Conservation (phyloP, 2,797 vertebrate species). For the Pangasius mekongensis region DNA sequence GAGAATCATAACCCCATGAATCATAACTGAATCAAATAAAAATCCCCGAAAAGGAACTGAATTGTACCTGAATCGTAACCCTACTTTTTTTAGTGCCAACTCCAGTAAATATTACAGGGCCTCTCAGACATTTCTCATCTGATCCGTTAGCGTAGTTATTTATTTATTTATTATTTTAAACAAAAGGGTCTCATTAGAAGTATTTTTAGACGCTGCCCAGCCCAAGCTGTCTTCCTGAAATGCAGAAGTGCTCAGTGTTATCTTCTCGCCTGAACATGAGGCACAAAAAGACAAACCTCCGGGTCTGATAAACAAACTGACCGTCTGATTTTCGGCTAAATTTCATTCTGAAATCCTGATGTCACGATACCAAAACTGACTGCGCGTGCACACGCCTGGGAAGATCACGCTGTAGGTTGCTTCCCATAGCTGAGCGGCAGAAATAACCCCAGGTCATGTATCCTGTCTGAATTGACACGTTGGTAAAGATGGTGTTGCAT, state of each 20-base stretch:
- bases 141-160: neutral
- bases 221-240: neutral
- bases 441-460: neutral
- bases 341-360: neutral
- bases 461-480: neutral
- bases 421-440: neutral
- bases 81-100: neutral
- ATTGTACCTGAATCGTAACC: neutral
- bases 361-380: neutral
- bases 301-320: neutral
- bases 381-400: neutral
- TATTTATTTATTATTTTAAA: neutral
- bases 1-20: neutral
- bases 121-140: neutral
- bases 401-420: neutral
- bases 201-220: neutral
- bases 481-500: neutral
- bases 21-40: neutral
- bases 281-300: neutral
- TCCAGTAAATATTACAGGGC: neutral
- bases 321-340: neutral
- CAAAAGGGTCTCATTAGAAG: no score
- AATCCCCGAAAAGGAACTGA: neutral
- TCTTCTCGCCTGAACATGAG: neutral
- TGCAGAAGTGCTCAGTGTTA: no score